Base-by-base conservation (phyloP, 2,797 vertebrate genomes). In the Pseudochaenichthys georgianus region DNA sequence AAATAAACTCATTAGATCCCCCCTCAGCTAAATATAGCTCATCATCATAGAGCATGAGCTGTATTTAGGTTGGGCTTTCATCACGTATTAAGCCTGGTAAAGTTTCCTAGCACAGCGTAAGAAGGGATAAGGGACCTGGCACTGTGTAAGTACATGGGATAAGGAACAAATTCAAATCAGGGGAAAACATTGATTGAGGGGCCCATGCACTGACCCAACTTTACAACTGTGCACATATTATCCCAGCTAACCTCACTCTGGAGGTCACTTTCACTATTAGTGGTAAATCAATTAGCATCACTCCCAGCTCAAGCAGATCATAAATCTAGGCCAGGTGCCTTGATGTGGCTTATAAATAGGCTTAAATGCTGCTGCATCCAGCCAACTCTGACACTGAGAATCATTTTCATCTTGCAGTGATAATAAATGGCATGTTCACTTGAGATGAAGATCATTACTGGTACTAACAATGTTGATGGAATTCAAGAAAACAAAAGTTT, bases 51-150 rank as follows among this genome's bases (percentile, higher is more conserved):
- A 63, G 71, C 19, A 50, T 53, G 38, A 78, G 57, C 50, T 80
- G 46, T 38, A 62, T 11, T 72, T 60, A 76, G 9, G 38, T 54
- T 72, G 19, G 46, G 51, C 59, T 80, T 69, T 85, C 64, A 81
- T 80, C 64, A 41, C 68, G 60, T 80, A 70, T 75, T 83, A 77
- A 51, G 50, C 50, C 67, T 16, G 74, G 64, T 78, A 62, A 50
- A 70, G 34, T 72, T 61, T 57, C 43, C 54, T 69, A 52, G 34
- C 46, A 64, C 34, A 67, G 50, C 12, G 45, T 13, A 55, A 46
- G n/a, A 41, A 61, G 21, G 21, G 12, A 80, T 63, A 65, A 51
- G 34, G 41, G 15, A 80, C 54, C n/a, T 13, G 1, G n/a, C 38
- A 61, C 28, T 21, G 61, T 61, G 19, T 58, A 64, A 75, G 54